These are phyloP conservation scores for Drosophila seclusa DNA, from an alignment of 2,888 invertebrate species.

Conservation along the genomic window DNA sequence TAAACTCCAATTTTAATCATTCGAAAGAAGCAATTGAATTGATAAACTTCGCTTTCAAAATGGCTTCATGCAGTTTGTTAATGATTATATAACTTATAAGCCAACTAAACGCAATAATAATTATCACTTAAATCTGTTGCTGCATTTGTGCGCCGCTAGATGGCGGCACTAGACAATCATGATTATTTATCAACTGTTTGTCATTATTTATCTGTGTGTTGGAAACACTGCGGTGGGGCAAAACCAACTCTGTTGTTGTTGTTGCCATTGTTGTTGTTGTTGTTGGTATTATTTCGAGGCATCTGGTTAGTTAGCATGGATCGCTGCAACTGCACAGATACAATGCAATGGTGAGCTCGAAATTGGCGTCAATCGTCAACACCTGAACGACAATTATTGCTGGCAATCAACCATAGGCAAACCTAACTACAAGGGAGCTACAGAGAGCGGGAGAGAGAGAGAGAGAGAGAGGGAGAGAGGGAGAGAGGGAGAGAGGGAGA, in stretches of 20 bases:
- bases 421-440: background rate
- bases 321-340: slow-evolving; percentile 47
- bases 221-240: slow-evolving; percentile 33
- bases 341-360: slow-evolving; percentile 37
- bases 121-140: background rate
- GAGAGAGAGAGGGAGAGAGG: background rate
- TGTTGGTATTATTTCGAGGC: slow-evolving; percentile 9
- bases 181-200: slow-evolving; percentile 48
- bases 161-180: slow-evolving; percentile 40
- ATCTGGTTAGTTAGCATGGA: slow-evolving; percentile 36
- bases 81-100: background rate
- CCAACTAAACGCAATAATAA: background rate
- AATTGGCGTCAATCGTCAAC: slow-evolving; percentile 69
- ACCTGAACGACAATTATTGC: slow-evolving; percentile 73
- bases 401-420: slow-evolving; percentile 66
- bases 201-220: slow-evolving; percentile 45
- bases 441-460: background rate
- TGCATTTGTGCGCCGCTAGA: slow-evolving; percentile 21
- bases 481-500: background rate
- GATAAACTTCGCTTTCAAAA: background rate
- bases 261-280: slow-evolving; percentile 4
- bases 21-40: background rate
- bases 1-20: background rate
- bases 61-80: background rate
- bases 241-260: slow-evolving; percentile 12